Base-by-base conservation (phyloP, 2,113 vertebrate genomes). In the Rissa tridactyla region DNA sequence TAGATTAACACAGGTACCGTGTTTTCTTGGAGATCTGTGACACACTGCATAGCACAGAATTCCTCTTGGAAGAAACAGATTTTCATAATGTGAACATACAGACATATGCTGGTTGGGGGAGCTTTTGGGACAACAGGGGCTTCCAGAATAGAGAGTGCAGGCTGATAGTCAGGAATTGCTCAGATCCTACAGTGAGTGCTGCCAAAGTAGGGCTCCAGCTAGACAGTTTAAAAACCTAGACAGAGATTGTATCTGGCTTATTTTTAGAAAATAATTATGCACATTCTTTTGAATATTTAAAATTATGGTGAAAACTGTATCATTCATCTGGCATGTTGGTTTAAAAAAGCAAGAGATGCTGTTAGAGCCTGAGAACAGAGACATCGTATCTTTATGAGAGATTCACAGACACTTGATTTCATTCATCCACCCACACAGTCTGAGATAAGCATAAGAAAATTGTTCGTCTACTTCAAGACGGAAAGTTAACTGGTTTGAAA, bases 211-310 rank as follows among this genome's bases (percentile, higher is more conserved):
- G 36, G 22, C 75, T 91, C 12, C 11, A 89, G 55, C 54, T 88
- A 91, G 92, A 77, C 58, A 1, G 46, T 90, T 92, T 52, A 66
- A 85, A 93, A 97, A 78, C 42, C 40, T 79, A 94, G 91, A 73
- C 78, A 86, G 62, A 87, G 78, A 91, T 77, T 51, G 20, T 81
- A 92, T 92, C 86, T 78, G 42, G 22, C 1, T 0, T 88, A 95
- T 94, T 94, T 95, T 95, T 96, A 94, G 92, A 90, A 92, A 94
- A 89, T 82, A 96, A 90, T 92, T 92, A 73, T 29, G 60, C 81
- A 86, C 71, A 83, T 97, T 94, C 83, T 86, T 92, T 71, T 94
- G 83, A 91, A 85, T 91, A 94, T 86, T 71, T 94, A 85, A 88
- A 91, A 65, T 82, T 4, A 68, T 71, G 69, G 54, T 91, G 83